Evolutionary conservation across 2,797 vertebrate species (phyloP).

Genomic region (Gambusia yucatana): DNA sequence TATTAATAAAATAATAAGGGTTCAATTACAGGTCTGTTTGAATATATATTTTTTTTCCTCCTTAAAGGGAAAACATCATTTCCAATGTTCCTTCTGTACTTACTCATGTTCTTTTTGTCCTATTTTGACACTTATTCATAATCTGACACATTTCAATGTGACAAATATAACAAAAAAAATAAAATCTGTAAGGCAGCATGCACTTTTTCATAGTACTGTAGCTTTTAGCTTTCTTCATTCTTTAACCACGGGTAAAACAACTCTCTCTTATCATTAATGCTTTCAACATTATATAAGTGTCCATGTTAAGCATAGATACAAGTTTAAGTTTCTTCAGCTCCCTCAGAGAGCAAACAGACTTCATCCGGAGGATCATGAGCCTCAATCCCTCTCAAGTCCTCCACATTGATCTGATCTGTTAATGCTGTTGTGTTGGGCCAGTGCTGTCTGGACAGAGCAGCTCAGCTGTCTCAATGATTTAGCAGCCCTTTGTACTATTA

Average conservation of each 20-base stretch:
- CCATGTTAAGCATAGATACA: constrained; percentile 18
- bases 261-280: constrained; percentile 24
- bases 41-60: not conserved
- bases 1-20: not conserved
- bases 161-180: not conserved
- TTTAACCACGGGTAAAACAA: constrained; percentile 15
- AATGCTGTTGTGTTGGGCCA: constrained; percentile 57
- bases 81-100: not conserved
- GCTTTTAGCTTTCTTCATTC: not conserved
- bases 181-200: not conserved
- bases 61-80: not conserved
- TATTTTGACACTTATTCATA: not conserved
- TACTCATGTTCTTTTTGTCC: not conserved
- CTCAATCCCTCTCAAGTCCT: constrained; percentile 59
- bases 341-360: constrained; percentile 35
- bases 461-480: constrained; percentile 80
- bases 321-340: constrained; percentile 53
- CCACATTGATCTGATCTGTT: constrained; percentile 76
- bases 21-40: not conserved
- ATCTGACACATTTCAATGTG: not conserved
- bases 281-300: constrained; percentile 32
- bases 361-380: constrained; percentile 43
- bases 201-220: not conserved
- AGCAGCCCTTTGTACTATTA: constrained; percentile 83
- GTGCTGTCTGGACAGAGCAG: constrained; percentile 64